A percentile compares a stretch with the other conserved stretches of the same genome.
phyloP scores from a whole-genome alignment of 2,888 invertebrate species.

The Drosophila putrida region DNA sequence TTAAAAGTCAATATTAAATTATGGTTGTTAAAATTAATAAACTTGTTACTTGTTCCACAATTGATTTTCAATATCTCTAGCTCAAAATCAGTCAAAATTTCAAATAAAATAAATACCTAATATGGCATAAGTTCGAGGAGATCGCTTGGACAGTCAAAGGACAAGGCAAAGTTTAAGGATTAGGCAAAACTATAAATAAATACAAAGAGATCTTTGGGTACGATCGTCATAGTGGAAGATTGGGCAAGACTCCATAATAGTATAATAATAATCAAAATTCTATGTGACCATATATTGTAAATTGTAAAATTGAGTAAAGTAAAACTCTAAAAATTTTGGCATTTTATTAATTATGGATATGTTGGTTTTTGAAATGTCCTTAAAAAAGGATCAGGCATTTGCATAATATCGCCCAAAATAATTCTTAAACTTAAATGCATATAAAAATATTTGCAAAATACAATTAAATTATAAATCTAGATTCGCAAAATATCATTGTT shows the following conservation, averaged over 20 bases:
- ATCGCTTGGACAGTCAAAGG: conserved; percentile 45
- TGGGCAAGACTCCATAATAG: conserved; percentile 26
- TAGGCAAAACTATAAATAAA: conserved; percentile 30
- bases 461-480: conserved; percentile 30
- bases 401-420: conserved; percentile 15
- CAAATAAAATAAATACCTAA: conserved; percentile 51
- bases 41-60: conserved; percentile 27
- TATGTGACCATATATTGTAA: conserved; percentile 1
- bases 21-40: conserved; percentile 24
- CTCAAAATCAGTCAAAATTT: conserved; percentile 58
- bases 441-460: conserved; percentile 34
- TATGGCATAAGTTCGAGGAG: conserved; percentile 60
- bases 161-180: conserved; percentile 17
- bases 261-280: conserved; percentile 11
- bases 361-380: conserved; percentile 11
- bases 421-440: conserved; percentile 31
- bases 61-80: conserved; percentile 15
- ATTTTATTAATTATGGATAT: conserved; percentile 47
- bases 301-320: conserved; percentile 16
- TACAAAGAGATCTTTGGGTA: conserved; percentile 55
- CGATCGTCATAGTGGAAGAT: conserved; percentile 16
- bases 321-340: conserved; percentile 43
- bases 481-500: conserved; percentile 37
- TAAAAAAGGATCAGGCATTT: not conserved
- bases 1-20: conserved; percentile 55